A percentile compares a stretch with the other conserved stretches of the same genome.
These are phyloP conservation scores for Rhabdomys pumilio DNA, from an alignment of 2,797 vertebrate species.

Conservation along the genomic window DNA sequence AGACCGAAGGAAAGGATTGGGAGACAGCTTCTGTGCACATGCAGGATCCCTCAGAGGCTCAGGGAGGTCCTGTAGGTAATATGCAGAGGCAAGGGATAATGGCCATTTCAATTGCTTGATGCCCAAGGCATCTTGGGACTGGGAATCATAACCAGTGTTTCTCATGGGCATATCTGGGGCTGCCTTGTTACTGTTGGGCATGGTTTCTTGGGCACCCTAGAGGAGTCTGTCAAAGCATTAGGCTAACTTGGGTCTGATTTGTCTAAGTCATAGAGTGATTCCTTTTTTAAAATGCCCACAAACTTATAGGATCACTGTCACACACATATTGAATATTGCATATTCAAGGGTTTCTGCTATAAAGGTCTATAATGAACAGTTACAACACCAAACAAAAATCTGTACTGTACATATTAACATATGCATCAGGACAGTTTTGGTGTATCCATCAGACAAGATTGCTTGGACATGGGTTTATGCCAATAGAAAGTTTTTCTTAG, in stretches of 20 bases:
- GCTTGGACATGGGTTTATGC: neutral
- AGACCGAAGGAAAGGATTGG: conserved; percentile 32
- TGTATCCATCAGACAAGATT: neutral
- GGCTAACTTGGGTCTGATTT: conserved; percentile 82
- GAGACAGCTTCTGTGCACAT: conserved; percentile 78
- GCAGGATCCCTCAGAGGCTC: conserved; percentile 82
- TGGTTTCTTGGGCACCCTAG: conserved; percentile 73
- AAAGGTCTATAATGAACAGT: neutral
- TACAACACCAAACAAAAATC: neutral
- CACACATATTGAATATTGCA: too few relatives aligned
- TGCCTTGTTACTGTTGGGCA: conserved; percentile 72
- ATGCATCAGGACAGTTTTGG: neutral
- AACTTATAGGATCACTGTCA: neutral
- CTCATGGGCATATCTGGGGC: conserved; percentile 82
- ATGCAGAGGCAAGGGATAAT: conserved; percentile 89
- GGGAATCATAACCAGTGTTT: conserved; percentile 87
- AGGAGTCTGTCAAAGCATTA: conserved; percentile 73
- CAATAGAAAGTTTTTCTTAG: neutral
- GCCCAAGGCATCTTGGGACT: conserved; percentile 87
- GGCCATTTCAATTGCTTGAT: conserved; percentile 90
- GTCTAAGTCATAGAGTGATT: conserved; percentile 76
- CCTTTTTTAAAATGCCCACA: neutral
- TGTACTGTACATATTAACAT: neutral
- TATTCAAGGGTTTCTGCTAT: neutral
- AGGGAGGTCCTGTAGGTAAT: conserved; percentile 87